Conservation (phyloP, 2,888 invertebrate genomes). For the Horisme vitalbata region DNA sequence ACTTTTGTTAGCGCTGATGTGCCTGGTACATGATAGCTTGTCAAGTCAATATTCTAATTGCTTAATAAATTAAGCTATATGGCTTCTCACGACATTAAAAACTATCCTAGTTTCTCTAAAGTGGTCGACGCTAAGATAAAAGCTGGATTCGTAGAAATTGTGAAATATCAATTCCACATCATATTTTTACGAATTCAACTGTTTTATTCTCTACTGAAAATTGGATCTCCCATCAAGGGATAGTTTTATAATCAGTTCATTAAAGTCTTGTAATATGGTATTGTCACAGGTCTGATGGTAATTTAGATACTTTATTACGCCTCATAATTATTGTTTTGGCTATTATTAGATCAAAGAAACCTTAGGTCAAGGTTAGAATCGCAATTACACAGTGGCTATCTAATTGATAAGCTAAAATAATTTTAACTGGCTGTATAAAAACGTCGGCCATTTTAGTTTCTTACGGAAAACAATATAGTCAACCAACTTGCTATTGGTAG, state of each 20-base stretch:
- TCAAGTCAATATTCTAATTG: background rate
- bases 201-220: constrained; percentile 53
- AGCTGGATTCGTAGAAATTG: constrained; percentile 30
- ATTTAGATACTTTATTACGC: background rate
- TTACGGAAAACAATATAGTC: background rate
- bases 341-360: background rate
- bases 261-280: constrained; percentile 53
- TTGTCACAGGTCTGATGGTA: constrained; percentile 51
- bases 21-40: too few species aligned
- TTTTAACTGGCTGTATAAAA: constrained; percentile 19
- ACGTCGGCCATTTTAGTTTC: constrained; percentile 17
- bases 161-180: constrained; percentile 10
- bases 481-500: constrained; percentile 4
- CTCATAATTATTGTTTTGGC: constrained; percentile 13
- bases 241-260: constrained; percentile 54
- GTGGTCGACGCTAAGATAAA: constrained; percentile 43
- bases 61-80: constrained; percentile 8
- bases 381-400: background rate
- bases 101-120: constrained; percentile 37
- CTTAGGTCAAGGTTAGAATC: constrained; percentile 1
- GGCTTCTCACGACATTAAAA: constrained; percentile 21
- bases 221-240: constrained; percentile 48
- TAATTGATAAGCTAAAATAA: constrained; percentile 7
- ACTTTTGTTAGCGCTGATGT: too few species aligned
- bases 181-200: constrained; percentile 31